A percentile compares a stretch with the other conserved stretches of the same genome.
These are phyloP conservation scores for Tetranychus piercei DNA, from an alignment of 2,888 invertebrate species.

Conservation along the genomic window DNA sequence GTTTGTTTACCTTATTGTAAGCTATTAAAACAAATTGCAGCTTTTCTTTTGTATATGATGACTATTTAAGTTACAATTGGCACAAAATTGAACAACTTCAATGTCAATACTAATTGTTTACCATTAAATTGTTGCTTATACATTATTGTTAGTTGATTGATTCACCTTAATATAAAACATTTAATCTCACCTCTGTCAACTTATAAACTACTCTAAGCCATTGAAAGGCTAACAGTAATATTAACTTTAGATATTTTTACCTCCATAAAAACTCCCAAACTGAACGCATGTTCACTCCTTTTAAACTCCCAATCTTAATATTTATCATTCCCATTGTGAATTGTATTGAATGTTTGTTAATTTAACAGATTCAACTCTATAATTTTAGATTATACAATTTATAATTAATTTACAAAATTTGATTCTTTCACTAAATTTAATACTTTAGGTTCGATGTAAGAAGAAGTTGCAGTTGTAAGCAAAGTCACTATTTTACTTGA, in stretches of 20 bases:
- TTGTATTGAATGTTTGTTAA: too few relatives aligned
- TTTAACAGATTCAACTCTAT: too few relatives aligned
- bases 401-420: too few relatives aligned
- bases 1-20: too few relatives aligned
- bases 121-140: background rate
- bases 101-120: background rate
- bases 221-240: background rate
- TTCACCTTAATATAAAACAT: background rate
- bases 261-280: background rate
- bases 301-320: background rate
- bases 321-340: background rate
- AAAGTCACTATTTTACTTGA: too few relatives aligned
- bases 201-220: background rate
- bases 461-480: too few relatives aligned
- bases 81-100: background rate
- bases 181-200: background rate
- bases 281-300: background rate
- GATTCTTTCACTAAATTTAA: too few relatives aligned
- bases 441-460: too few relatives aligned
- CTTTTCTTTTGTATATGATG: too few relatives aligned
- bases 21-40: too few relatives aligned
- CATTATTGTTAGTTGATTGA: background rate
- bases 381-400: too few relatives aligned
- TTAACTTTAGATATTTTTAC: background rate
- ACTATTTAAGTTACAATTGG: too few relatives aligned